Conservation (phyloP, 2,888 invertebrate genomes). For the Helicoverpa assulta region DNA sequence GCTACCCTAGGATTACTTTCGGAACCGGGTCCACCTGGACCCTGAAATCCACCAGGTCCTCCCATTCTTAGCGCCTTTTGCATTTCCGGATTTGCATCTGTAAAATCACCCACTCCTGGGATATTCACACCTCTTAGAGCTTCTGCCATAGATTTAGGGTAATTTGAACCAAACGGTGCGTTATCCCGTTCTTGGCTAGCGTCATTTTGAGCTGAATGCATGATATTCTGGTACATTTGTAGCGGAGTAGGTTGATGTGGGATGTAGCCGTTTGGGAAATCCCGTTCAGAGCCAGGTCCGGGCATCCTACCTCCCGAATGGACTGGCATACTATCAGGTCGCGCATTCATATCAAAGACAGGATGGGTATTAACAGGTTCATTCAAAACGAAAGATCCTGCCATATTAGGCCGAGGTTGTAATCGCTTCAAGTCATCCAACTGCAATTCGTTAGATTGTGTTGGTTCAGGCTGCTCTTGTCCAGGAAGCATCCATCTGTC, state of each 20-base stretch:
- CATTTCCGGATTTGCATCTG: neutral
- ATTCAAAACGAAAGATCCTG: neutral
- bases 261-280: slow-evolving; percentile 35
- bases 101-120: neutral
- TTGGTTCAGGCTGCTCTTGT: neutral
- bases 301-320: slow-evolving; percentile 4
- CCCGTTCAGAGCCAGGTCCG: slow-evolving; percentile 33
- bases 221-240: neutral
- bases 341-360: neutral
- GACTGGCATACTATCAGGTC: neutral
- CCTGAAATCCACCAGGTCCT: neutral
- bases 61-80: slow-evolving; percentile 1
- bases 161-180: neutral
- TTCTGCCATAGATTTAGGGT: neutral
- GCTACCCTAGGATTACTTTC: slow-evolving; percentile 3
- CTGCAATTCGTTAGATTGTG: neutral
- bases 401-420: neutral
- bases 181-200: neutral
- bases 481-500: neutral
- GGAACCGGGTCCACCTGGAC: slow-evolving; percentile 5
- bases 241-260: neutral
- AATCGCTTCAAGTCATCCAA: neutral
- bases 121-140: neutral
- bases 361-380: neutral
- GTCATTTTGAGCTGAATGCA: neutral